These are phyloP conservation scores for Phacellophora camtschatica DNA, from an alignment of 30 jellyfish, hydroid and myxozoan species.

Conservation along the genomic window DNA sequence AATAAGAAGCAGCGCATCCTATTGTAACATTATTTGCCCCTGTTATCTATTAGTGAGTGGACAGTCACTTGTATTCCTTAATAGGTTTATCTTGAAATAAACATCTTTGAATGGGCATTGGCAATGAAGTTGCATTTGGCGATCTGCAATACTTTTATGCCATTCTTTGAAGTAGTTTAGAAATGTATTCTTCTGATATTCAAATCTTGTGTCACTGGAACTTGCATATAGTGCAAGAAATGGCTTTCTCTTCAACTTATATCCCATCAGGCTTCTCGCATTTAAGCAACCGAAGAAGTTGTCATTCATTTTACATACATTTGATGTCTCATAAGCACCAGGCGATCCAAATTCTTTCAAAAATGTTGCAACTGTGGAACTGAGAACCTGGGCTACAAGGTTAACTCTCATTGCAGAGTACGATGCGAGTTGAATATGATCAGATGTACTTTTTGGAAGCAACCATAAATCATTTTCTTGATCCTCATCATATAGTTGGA, in stretches of 20 bases:
- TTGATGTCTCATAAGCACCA: background rate
- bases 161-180: constrained; percentile 28
- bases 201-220: background rate
- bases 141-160: constrained; percentile 6
- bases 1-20: no score
- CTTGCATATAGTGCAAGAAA: constrained; percentile 17
- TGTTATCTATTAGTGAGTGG: background rate
- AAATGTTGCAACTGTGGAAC: background rate
- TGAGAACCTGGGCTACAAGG: constrained; percentile 36
- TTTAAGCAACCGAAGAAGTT: constrained; percentile 23
- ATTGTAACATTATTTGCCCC: no score
- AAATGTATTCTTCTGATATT: background rate
- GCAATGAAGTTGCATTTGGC: constrained; percentile 32
- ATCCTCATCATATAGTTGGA: background rate
- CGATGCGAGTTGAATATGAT: constrained; percentile 1
- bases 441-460: constrained; percentile 23
- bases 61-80: constrained; percentile 14
- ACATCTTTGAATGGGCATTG: background rate
- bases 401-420: constrained; percentile 34
- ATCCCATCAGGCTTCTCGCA: background rate
- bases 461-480: background rate
- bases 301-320: constrained; percentile 7
- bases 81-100: constrained; percentile 11
- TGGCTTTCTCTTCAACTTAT: background rate
- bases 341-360: constrained; percentile 26